These are phyloP conservation scores for Heterodera schachtii DNA, from an alignment of 1,140 invertebrate genomes.

Conservation along the genomic window DNA sequence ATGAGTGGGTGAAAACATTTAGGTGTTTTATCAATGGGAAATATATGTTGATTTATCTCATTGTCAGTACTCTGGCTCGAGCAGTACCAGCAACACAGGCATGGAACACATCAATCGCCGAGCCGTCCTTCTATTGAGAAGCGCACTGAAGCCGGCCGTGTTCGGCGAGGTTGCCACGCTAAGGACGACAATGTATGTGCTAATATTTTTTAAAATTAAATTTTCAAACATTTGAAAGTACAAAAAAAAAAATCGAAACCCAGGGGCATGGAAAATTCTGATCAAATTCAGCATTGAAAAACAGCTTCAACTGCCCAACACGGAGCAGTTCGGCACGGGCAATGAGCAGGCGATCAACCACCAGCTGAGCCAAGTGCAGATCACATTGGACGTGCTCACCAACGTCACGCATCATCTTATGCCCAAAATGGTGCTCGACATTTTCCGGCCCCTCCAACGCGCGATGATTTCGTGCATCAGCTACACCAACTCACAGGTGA, in stretches of 20 bases:
- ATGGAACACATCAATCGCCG: conserved; percentile 27
- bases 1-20: neutral
- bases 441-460: conserved; percentile 47
- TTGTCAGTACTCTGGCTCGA: neutral
- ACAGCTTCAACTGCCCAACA: conserved; percentile 37
- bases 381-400: conserved; percentile 34
- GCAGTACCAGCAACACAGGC: conserved; percentile 3
- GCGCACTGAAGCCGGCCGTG: conserved; percentile 52
- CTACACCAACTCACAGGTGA: conserved; percentile 30
- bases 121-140: conserved; percentile 37
- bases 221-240: too few species aligned
- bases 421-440: conserved; percentile 31
- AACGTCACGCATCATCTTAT: conserved; percentile 36
- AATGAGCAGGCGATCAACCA: conserved; percentile 20
- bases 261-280: too few species aligned
- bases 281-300: conserved; percentile 43
- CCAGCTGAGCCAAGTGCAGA: conserved; percentile 12
- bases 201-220: neutral
- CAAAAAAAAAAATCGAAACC: too few species aligned
- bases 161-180: conserved; percentile 53
- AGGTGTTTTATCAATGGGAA: too few species aligned
- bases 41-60: neutral
- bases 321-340: conserved; percentile 16
- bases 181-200: conserved; percentile 27
- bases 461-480: conserved; percentile 43